These are phyloP conservation scores for Acrobasis consociella DNA, from an alignment of 2,888 invertebrate genomes.

Conservation along the genomic window DNA sequence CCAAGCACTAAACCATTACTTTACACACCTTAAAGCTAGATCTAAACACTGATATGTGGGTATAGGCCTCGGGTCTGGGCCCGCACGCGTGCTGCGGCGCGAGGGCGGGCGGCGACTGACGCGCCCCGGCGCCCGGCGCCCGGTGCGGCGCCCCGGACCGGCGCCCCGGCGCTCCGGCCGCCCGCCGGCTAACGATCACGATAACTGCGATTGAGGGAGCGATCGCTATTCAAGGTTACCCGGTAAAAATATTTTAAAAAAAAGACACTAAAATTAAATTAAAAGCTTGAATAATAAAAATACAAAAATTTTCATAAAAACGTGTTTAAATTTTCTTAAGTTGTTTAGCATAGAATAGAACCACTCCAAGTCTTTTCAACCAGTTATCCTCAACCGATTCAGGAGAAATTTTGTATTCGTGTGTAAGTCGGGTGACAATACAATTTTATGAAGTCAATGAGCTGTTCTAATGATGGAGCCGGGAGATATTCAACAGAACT, in stretches of 20 bases:
- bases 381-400: too few species aligned
- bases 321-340: too few species aligned
- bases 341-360: too few species aligned
- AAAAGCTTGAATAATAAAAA: too few species aligned
- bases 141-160: constrained; percentile 44
- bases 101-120: constrained; percentile 73
- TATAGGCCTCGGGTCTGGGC: constrained; percentile 56
- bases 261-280: not conserved
- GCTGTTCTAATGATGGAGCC: too few species aligned
- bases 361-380: too few species aligned
- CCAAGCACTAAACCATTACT: constrained; percentile 19
- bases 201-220: constrained; percentile 41
- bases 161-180: constrained; percentile 44
- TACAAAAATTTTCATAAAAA: too few species aligned
- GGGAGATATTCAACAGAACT: too few species aligned
- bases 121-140: constrained; percentile 42
- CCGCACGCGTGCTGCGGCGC: constrained; percentile 52
- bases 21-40: constrained; percentile 32
- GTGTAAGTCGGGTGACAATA: too few species aligned
- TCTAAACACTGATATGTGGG: constrained; percentile 66
- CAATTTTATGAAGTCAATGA: too few species aligned
- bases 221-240: constrained; percentile 51
- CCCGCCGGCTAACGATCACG: constrained; percentile 73
- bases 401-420: too few species aligned
- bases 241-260: not conserved